phyloP scores from a whole-genome alignment of 2,113 vertebrate species.

The Uria lomvia region DNA sequence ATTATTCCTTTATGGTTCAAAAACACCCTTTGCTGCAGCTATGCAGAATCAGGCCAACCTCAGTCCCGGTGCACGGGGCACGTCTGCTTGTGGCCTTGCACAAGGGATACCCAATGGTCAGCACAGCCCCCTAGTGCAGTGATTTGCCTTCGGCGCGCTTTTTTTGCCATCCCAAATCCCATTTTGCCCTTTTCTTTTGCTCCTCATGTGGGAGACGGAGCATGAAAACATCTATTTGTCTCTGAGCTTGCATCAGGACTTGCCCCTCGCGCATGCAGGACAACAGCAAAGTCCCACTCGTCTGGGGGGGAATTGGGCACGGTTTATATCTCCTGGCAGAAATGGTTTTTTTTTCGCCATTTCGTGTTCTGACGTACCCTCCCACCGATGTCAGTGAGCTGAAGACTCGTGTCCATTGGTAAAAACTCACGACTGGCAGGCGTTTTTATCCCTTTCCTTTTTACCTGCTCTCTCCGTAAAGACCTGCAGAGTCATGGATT shows the following conservation, averaged over 20 bases:
- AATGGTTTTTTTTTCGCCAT: background rate
- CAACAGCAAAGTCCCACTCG: background rate
- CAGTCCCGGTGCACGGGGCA: background rate
- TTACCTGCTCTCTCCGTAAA: background rate
- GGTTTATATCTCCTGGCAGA: background rate
- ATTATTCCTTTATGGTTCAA: constrained; percentile 31
- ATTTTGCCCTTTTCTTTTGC: background rate
- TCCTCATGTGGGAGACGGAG: background rate
- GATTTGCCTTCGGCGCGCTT: accelerated
- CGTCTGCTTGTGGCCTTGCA: accelerated
- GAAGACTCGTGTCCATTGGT: background rate
- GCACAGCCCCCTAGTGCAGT: accelerated
- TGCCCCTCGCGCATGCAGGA: accelerated
- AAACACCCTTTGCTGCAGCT: background rate
- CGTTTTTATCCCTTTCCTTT: background rate
- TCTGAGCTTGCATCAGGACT: background rate
- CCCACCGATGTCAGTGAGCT: background rate
- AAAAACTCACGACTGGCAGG: accelerated
- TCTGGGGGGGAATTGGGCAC: background rate
- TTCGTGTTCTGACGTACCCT: background rate
- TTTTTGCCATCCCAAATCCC: background rate
- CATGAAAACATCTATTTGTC: background rate
- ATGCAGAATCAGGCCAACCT: background rate
- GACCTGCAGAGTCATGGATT: accelerated
- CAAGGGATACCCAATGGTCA: accelerated